These are phyloP conservation scores for Aphidius colemani DNA, from an alignment of 2,888 invertebrate genomes.

Conservation along the genomic window DNA sequence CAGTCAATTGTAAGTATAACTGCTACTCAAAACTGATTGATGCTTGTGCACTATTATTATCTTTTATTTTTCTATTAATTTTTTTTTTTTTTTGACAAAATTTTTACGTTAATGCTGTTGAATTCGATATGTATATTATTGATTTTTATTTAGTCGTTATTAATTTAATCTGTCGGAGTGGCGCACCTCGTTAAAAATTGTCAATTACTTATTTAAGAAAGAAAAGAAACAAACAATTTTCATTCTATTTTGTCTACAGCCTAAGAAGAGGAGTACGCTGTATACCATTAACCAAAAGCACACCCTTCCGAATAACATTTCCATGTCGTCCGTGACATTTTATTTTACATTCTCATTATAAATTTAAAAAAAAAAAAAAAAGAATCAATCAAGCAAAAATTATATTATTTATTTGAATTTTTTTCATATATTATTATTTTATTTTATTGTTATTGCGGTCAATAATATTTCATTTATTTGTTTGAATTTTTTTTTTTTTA, in stretches of 20 bases:
- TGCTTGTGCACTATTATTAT: no score
- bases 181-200: slow-evolving; percentile 6
- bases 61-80: no score
- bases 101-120: neutral
- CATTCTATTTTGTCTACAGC: slow-evolving; percentile 65
- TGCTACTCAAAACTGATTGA: neutral
- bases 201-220: slow-evolving; percentile 9
- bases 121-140: neutral
- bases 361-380: no score
- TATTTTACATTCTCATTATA: neutral
- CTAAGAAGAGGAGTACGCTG: slow-evolving; percentile 66
- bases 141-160: neutral
- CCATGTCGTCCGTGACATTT: slow-evolving; percentile 41
- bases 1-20: neutral
- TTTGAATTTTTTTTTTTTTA: neutral
- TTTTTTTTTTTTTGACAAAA: neutral
- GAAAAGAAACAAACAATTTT: slow-evolving; percentile 40
- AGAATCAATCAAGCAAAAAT: no score
- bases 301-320: slow-evolving; percentile 44
- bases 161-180: neutral
- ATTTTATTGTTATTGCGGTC: neutral
- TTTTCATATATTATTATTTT: neutral
- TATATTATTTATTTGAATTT: neutral
- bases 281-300: slow-evolving; percentile 57
- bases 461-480: neutral